These are phyloP conservation scores for Lithobates pipiens DNA, from an alignment of 2,797 vertebrate species.

Conservation along the genomic window DNA sequence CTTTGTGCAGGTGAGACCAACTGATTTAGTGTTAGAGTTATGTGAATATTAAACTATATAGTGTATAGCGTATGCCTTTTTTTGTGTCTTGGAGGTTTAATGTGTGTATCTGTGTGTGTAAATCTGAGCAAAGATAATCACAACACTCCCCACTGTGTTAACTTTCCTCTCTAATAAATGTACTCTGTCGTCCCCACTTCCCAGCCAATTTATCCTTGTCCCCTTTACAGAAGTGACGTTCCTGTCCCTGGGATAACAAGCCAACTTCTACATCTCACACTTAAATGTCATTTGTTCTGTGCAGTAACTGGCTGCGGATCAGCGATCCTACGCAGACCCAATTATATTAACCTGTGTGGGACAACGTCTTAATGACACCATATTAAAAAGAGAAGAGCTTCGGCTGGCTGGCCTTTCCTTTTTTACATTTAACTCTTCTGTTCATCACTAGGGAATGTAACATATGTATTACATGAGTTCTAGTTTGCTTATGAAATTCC, in stretches of 20 bases:
- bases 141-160: conserved; percentile 19
- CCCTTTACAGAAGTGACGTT: conserved; percentile 75
- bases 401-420: conserved; percentile 50
- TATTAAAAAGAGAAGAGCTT: conserved; percentile 73
- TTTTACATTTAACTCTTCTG: conserved; percentile 41
- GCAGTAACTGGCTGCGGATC: conserved; percentile 83
- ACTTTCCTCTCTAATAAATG: conserved; percentile 78
- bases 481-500: not conserved
- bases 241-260: conserved; percentile 80
- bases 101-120: conserved; percentile 16
- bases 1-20: not conserved
- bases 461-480: not conserved
- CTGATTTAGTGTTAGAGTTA: not conserved
- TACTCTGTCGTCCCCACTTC: conserved; percentile 81
- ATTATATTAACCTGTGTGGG: conserved; percentile 86
- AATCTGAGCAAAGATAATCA: conserved; percentile 26
- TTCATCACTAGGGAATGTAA: not conserved
- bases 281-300: conserved; percentile 88
- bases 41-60: not conserved
- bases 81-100: conserved; percentile 2
- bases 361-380: conserved; percentile 81
- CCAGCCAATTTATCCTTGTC: conserved; percentile 84
- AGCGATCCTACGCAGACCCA: conserved; percentile 85
- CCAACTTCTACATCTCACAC: conserved; percentile 82
- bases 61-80: not conserved